These are phyloP conservation scores for Eucera pruinosa DNA, from an alignment of 2,888 invertebrate species.

Conservation along the genomic window DNA sequence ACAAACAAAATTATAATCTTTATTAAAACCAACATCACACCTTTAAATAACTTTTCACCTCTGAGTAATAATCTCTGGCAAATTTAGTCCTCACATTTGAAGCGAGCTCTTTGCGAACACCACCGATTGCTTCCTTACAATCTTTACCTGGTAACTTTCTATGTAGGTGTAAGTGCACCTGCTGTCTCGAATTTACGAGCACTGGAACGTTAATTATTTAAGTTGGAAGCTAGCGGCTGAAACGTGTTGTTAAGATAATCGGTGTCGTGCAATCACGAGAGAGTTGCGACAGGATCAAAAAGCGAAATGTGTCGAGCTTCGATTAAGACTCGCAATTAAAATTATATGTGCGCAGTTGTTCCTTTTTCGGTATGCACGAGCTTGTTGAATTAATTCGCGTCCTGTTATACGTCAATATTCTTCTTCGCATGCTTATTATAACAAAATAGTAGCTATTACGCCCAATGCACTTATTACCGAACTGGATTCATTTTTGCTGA, in stretches of 20 bases:
- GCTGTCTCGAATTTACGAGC: conserved; percentile 40
- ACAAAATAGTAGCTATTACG: no score
- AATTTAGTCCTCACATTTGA: neutral
- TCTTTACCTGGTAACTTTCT: neutral
- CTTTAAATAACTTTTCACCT: neutral
- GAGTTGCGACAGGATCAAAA: conserved; percentile 30
- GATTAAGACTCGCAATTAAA: conserved; percentile 38
- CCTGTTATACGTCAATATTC: no score
- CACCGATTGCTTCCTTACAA: neutral
- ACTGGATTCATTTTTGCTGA: neutral
- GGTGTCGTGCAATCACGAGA: conserved; percentile 29
- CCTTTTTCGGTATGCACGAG: conserved; percentile 16
- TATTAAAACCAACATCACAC: neutral
- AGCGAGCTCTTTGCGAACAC: neutral
- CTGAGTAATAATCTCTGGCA: neutral
- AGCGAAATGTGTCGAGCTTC: conserved; percentile 20
- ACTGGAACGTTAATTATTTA: conserved; percentile 54
- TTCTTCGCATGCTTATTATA: no score
- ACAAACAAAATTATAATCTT: neutral
- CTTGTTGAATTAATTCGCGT: conserved; percentile 25
- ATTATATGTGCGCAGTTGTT: conserved; percentile 26
- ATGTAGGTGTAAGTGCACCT: conserved; percentile 23
- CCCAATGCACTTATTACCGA: no score
- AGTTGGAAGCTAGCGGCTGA: conserved; percentile 39
- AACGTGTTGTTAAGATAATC: conserved; percentile 58